phyloP scores from a whole-genome alignment of 2,113 vertebrate species.

The Trichechus manatus region DNA sequence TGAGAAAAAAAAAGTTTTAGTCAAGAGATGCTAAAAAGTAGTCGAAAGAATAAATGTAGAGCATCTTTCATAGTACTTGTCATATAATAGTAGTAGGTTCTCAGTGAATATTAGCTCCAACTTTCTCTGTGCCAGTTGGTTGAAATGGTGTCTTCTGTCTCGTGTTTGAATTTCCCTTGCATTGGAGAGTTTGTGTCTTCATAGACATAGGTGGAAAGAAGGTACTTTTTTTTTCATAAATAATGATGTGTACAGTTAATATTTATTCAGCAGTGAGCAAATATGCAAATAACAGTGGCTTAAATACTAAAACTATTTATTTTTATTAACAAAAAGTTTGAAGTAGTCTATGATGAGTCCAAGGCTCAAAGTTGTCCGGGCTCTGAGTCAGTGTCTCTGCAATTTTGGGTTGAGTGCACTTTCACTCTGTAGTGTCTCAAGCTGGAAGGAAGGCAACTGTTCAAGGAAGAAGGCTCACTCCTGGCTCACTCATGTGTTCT shows the following conservation, averaged over 20 bases:
- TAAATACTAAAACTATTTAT: neutral
- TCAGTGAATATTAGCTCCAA: neutral
- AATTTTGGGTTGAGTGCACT: neutral
- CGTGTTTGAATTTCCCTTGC: neutral
- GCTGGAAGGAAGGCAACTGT: neutral
- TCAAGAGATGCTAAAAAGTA: neutral
- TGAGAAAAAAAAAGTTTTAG: neutral
- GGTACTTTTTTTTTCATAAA: neutral
- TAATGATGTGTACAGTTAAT: neutral
- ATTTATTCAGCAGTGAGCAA: neutral
- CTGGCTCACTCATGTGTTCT: neutral
- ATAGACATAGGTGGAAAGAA: neutral
- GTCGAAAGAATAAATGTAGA: neutral
- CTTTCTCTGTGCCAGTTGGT: neutral
- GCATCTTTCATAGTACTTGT: neutral
- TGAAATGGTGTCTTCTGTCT: neutral
- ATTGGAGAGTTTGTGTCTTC: neutral
- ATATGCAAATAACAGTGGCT: neutral
- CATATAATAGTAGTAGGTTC: neutral
- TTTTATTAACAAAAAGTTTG: neutral
- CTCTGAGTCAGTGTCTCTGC: neutral
- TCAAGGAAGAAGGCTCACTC: neutral
- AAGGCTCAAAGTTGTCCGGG: neutral
- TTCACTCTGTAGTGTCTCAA: neutral
- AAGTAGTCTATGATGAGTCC: neutral